Percentiles rank a stretch among this genome's conserved stretches.
Conservation (phyloP, 2,113 vertebrate species). For the Corythornis madagascariensis region DNA sequence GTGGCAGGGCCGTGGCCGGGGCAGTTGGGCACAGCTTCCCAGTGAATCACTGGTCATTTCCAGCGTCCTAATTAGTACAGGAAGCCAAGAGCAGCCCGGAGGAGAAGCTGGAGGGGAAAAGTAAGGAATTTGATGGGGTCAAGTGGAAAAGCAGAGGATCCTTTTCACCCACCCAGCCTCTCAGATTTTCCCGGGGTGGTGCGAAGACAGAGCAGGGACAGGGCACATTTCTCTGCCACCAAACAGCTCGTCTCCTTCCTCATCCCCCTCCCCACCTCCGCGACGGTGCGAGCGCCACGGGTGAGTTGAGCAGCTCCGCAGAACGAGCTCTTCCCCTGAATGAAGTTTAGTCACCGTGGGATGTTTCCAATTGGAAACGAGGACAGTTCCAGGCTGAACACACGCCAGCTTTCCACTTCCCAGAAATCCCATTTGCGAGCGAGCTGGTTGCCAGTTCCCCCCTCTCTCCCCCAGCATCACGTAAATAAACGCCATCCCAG, state of each 20-base stretch:
- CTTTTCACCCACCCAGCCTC: fast-evolving
- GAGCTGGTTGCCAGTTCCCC: neutral
- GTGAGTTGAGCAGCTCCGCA: neutral
- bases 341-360: neutral
- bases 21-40: neutral
- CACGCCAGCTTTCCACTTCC: neutral
- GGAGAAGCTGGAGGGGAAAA: neutral
- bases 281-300: fast-evolving
- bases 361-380: conserved; percentile 26
- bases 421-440: neutral
- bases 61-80: neutral
- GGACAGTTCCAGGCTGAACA: neutral
- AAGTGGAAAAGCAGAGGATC: neutral
- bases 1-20: neutral
- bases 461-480: neutral
- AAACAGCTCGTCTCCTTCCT: neutral
- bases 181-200: fast-evolving
- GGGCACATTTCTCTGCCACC: neutral
- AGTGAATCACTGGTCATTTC: neutral
- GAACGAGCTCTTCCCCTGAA: neutral
- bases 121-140: neutral
- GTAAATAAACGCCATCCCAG: neutral
- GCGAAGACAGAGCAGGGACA: neutral
- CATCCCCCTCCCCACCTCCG: neutral
- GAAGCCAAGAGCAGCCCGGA: neutral